A percentile compares a stretch with the other conserved stretches of the same genome.
phyloP scores from a whole-genome alignment of 2,113 vertebrate species.

The Rhabdornis inornatus region DNA sequence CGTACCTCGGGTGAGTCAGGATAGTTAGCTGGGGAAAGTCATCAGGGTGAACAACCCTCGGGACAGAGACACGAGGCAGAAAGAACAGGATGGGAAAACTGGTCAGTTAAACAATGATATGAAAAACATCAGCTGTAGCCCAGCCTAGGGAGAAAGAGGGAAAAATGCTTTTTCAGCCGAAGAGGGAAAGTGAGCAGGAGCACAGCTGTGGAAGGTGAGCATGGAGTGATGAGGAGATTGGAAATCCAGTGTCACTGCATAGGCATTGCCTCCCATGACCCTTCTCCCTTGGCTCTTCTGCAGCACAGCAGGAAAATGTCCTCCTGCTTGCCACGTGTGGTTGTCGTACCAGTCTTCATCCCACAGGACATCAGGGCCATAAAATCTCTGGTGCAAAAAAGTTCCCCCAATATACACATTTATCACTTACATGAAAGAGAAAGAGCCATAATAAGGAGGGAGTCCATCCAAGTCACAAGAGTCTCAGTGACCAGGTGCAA shows the following conservation, averaged over 20 bases:
- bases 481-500: background rate
- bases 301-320: background rate
- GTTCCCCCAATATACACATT: background rate
- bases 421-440: background rate
- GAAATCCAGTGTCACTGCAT: background rate
- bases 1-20: constrained; percentile 24
- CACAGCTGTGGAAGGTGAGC: background rate
- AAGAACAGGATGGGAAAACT: background rate
- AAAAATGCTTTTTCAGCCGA: background rate
- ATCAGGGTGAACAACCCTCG: background rate
- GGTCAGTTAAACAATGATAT: background rate
- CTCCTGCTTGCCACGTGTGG: fast-evolving
- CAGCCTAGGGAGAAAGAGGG: background rate
- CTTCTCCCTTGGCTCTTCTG: background rate
- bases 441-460: background rate
- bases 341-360: background rate
- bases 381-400: background rate
- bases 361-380: background rate
- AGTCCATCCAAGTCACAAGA: background rate
- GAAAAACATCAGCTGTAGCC: background rate
- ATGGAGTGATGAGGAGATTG: fast-evolving
- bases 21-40: background rate
- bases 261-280: fast-evolving
- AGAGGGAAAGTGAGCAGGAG: background rate
- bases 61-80: background rate